Base-by-base conservation (phyloP, 2,888 invertebrate genomes). In the Drosophila birchii region DNA sequence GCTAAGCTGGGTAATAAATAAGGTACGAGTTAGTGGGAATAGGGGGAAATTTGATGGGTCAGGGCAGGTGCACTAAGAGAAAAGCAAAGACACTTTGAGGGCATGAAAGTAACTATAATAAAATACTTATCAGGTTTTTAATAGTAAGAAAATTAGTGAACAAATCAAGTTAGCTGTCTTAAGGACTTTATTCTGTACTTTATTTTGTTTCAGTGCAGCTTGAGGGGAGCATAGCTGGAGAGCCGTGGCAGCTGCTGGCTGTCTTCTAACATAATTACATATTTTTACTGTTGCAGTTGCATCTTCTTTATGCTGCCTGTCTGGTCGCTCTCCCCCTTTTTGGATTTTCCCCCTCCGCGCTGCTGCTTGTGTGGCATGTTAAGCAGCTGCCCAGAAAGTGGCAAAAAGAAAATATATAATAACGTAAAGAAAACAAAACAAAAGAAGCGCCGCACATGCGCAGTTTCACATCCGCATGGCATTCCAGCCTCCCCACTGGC, bases 261-360 rank as follows among this genome's bases (percentile, higher is more conserved):
- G 76, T 75, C 75, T 81, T 84, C 85, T 87, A 87, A 81, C 80
- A 85, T 87, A 85, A 84, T 81, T 84, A 84, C 80, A 85, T 85
- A 85, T 81, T 77, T 86, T 77, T 75, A 56, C 66, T 60, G 62
- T 72, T 72, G 76, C 69, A 74, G 70, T 69, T 78, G 67, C 59
- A 63, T 68, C 62, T 76, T 63, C 62, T 63, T 41, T 70, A 32
- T 59, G 59, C 70, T 45, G 41, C 58, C 60, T 51, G 64, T 67
- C 55, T 61, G 57, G 32, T 34, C 14, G 32, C 32, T 18, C 7
- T 32, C 4, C 49, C 49, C 34, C 51, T 20, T 49, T 18, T 4
- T n/a, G n/a, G 67, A 12, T 59, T 56, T 54, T 62, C 45, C 64
- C 58, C 38, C 61, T 34, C n/a, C 38, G 23, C 36, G 9, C 56